Conservation (phyloP, 2,797 vertebrate genomes). For the Pseudotriccus pelzelni region DNA sequence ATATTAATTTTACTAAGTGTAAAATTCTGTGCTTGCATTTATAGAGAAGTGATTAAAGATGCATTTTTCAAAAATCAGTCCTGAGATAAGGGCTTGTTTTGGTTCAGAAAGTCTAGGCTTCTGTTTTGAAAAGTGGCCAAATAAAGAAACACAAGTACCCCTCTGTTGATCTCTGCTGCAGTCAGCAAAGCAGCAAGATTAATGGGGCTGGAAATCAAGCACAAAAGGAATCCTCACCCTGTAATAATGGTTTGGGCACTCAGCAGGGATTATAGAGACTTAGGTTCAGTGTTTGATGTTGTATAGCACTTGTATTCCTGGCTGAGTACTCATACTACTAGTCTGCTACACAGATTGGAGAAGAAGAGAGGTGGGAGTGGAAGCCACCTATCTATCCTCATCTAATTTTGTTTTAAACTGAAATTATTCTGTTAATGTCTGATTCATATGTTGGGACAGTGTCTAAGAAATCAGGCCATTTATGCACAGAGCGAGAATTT, state of each 20-base stretch:
- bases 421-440: neutral
- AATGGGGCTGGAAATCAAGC: constrained; percentile 26
- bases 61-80: neutral
- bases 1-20: neutral
- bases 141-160: neutral
- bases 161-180: neutral
- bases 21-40: neutral
- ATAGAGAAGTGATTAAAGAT: neutral
- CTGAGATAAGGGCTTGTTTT: neutral
- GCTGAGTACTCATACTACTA: neutral
- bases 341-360: neutral
- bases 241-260: constrained; percentile 7
- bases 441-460: neutral
- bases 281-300: neutral
- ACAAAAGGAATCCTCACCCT: constrained; percentile 29
- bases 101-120: neutral
- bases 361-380: neutral
- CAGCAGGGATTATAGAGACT: constrained; percentile 2
- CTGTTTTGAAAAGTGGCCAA: neutral
- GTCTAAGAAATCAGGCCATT: neutral
- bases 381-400: neutral
- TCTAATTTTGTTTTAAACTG: neutral
- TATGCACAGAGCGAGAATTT: neutral
- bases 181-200: constrained; percentile 34
- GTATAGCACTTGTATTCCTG: neutral